A percentile compares a stretch with the other conserved stretches of the same genome.
Conservation (phyloP, 2,113 vertebrate genomes). For the Acrocephalus arundinaceus region DNA sequence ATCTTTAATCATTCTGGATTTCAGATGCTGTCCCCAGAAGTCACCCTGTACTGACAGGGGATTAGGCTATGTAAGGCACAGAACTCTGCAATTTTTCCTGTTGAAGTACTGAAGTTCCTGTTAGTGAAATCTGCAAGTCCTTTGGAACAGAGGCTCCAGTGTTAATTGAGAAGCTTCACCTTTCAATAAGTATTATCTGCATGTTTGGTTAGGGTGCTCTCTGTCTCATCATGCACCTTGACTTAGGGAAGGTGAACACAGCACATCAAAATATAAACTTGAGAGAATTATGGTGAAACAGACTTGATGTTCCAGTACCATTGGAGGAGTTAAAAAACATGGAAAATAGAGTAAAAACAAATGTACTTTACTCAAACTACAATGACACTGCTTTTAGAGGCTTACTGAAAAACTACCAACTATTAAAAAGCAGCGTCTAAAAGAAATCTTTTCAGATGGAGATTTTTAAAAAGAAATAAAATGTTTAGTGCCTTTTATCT, state of each 20-base stretch:
- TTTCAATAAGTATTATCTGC: not conserved
- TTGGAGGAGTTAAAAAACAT: conserved; percentile 46
- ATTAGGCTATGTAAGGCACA: not conserved
- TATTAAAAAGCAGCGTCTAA: conserved; percentile 67
- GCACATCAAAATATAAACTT: not conserved
- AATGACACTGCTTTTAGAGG: conserved; percentile 48
- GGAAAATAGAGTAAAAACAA: conserved; percentile 41
- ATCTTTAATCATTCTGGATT: not conserved
- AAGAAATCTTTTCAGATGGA: conserved; percentile 61
- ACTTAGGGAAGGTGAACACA: not conserved
- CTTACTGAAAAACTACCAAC: conserved; percentile 63
- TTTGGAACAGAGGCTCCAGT: not conserved
- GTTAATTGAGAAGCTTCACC: not conserved
- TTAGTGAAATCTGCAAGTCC: not conserved
- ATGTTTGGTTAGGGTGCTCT: not conserved
- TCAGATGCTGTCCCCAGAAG: not conserved
- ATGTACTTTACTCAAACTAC: conserved; percentile 3
- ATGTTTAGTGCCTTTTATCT: conserved; percentile 67
- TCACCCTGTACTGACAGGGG: not conserved
- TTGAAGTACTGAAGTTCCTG: not conserved
- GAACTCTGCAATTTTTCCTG: not conserved
- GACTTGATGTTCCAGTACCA: not conserved
- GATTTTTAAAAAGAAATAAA: conserved; percentile 53
- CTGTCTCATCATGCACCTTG: not conserved
- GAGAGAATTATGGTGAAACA: not conserved